phyloP scores from a whole-genome alignment of 2,113 vertebrate species.

The Neoarius graeffei region DNA sequence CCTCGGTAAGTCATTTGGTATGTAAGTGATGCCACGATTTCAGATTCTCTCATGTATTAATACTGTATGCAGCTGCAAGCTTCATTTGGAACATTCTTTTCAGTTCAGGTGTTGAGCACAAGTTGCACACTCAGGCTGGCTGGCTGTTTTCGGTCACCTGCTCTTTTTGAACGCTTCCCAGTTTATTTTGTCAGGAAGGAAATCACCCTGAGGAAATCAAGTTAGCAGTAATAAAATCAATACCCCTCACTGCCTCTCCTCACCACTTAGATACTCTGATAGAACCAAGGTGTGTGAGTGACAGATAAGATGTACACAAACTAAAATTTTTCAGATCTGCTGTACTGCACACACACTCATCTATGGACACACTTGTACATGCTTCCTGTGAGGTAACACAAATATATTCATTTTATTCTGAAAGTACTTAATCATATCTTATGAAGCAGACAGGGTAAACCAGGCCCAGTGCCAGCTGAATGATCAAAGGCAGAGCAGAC shows the following conservation, averaged over 20 bases:
- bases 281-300: conserved; percentile 49
- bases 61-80: no score
- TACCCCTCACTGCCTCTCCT: conserved; percentile 42
- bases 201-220: conserved; percentile 54
- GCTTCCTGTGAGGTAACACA: conserved; percentile 18
- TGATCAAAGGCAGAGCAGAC: conserved; percentile 34
- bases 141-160: conserved; percentile 32
- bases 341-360: not conserved
- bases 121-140: conserved; percentile 22
- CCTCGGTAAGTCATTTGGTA: no score
- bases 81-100: not conserved
- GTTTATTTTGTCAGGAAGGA: conserved; percentile 52
- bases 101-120: conserved; percentile 8
- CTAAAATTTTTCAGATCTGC: conserved; percentile 48
- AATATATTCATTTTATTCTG: conserved; percentile 47
- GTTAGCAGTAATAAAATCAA: conserved; percentile 57
- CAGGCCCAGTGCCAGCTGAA: conserved; percentile 44
- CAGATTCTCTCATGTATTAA: no score
- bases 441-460: conserved; percentile 44
- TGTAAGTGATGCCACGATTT: no score
- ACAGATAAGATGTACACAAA: conserved; percentile 55
- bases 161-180: conserved; percentile 40
- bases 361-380: conserved; percentile 29
- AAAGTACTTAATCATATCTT: conserved; percentile 48
- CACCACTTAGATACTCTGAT: conserved; percentile 51